Percentiles rank a stretch among this genome's conserved stretches.
These are phyloP conservation scores for Candoia aspera DNA, from an alignment of 2,113 vertebrate species.

Conservation along the genomic window DNA sequence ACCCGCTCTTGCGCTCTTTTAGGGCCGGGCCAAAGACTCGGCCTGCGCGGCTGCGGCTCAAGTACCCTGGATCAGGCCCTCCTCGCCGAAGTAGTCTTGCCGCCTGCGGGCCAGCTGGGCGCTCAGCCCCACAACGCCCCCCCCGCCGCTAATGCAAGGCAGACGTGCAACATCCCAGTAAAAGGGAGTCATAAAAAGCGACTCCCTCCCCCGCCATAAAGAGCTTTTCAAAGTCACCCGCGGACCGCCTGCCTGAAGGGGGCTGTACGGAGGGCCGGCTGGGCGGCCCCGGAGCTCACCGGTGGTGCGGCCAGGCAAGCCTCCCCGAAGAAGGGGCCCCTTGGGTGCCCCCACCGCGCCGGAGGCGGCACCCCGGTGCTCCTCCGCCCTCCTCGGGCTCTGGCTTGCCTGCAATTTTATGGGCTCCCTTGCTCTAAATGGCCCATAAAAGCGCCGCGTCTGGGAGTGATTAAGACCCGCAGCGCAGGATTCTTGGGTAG, in stretches of 20 bases:
- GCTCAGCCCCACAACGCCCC: background rate
- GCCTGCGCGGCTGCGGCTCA: background rate
- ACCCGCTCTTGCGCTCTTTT: background rate
- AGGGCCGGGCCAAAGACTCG: background rate
- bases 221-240: slow-evolving; percentile 20
- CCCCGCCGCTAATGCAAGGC: slow-evolving; percentile 24
- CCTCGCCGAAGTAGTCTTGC: background rate
- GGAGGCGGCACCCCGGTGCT: background rate
- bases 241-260: background rate
- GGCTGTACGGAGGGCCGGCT: background rate
- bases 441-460: slow-evolving; percentile 52
- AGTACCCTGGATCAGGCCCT: background rate
- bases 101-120: slow-evolving; percentile 29
- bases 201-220: background rate
- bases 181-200: slow-evolving; percentile 12
- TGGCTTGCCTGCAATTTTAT: slow-evolving; percentile 56
- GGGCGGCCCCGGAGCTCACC: too few species aligned
- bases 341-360: background rate
- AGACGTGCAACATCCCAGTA: slow-evolving; percentile 16
- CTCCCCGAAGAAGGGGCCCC: background rate
- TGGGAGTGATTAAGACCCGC: slow-evolving; percentile 64
- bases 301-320: too few species aligned
- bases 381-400: background rate
- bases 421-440: slow-evolving; percentile 57
- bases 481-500: slow-evolving; percentile 38